Evolutionary conservation across 2,797 vertebrate genomes (phyloP), one percentile per base, ranked within the genome.

Genomic region (Paedocypris micromegethes): DNA sequence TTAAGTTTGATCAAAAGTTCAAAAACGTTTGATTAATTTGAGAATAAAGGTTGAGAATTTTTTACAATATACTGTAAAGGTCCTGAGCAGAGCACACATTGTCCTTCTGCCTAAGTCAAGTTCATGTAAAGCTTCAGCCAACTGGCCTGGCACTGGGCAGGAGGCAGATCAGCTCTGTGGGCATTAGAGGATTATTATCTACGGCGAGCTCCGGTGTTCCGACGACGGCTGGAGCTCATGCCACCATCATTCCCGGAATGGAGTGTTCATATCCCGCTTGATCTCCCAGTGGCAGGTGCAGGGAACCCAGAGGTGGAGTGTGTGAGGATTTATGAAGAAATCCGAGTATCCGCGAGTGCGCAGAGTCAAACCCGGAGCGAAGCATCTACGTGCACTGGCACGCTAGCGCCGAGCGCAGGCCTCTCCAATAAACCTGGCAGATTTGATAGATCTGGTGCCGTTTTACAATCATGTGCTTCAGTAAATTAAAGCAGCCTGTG

Each of bases 301-400:
- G 58, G 48, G 47, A 72, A 57, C 67, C 72, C 58, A 73, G 71
- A 65, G 55, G 56, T 67, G 56, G 58, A 23, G 78, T 77, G 74
- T 6, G 63, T 57, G 48, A 71, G 72, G 67, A 77, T 76, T 80
- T 79, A 80, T 76, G 72, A 72, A 74, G 67, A 64, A 77, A 77
- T 72, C 41, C 38, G 74, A 78, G 75, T 41, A 64, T 72, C 62
- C 68, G 70, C 73, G 71, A 62, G 70, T 9, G 64, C 53, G 57
- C 64, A 60, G 68, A 73, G 43, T 75, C 60, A 45, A 71, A 73
- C 64, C 52, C 56, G 68, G 54, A 60, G 7, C 4, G 50, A 74
- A 40, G 45, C 58, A 58, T 69, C 23, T 23, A 67, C n/a, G 49
- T 47, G 53, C n/a, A 37, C 41, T 61, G 62, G 47, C 57, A 66